Evolutionary conservation across 2,113 vertebrate species (phyloP).

Genomic region (Butorides virescens): DNA sequence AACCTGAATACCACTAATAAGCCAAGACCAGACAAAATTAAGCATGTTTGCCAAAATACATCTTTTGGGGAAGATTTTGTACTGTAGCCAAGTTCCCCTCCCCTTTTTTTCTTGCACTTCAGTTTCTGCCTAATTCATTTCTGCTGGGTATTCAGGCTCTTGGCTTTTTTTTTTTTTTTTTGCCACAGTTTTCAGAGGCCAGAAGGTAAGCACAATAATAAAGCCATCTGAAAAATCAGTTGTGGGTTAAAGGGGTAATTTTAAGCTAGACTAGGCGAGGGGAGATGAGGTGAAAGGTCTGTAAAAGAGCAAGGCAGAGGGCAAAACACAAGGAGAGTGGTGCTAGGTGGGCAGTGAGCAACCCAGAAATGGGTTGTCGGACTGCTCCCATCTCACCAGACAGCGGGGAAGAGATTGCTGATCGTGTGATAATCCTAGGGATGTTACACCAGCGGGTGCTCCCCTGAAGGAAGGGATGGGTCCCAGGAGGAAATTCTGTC

Average conservation of each 20-base stretch:
- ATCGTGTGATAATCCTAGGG: not conserved
- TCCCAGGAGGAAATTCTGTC: not conserved
- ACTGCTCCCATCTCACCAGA: not conserved
- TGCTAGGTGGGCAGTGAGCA: accelerated
- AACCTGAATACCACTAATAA: not conserved
- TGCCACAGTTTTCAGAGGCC: not conserved
- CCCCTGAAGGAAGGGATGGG: not conserved
- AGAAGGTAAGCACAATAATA: not conserved
- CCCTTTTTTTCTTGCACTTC: not conserved
- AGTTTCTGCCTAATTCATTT: not conserved
- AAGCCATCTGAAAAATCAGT: not conserved
- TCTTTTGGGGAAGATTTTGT: not conserved
- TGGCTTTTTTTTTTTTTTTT: accelerated
- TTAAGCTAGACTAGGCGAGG: accelerated
- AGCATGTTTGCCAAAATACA: not conserved
- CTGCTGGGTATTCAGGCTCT: not conserved
- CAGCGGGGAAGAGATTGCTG: accelerated
- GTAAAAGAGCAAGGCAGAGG: not conserved
- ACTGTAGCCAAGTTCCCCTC: not conserved
- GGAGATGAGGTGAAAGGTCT: not conserved
- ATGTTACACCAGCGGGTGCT: not conserved
- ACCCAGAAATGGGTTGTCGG: not conserved
- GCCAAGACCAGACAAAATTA: not conserved
- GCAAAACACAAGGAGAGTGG: not conserved
- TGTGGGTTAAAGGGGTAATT: not conserved